Percentiles rank a stretch among this genome's conserved stretches.
Evolutionary conservation across 2,113 vertebrate genomes (phyloP).

Genomic region (Mesoclemmys tuberculata): DNA sequence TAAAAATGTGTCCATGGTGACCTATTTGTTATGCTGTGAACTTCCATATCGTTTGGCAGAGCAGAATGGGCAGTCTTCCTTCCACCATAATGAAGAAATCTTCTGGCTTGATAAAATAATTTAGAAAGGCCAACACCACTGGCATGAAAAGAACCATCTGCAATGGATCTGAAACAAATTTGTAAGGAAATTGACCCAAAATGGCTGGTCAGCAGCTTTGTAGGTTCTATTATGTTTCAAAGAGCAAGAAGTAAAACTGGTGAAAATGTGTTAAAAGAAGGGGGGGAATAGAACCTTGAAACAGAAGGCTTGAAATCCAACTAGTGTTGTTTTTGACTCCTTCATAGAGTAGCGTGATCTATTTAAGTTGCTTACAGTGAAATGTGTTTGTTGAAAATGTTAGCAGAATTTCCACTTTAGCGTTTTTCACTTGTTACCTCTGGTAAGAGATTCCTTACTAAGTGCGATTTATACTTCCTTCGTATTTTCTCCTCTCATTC

Average conservation of each 20-base stretch:
- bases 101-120: neutral
- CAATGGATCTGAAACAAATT: slow-evolving; percentile 21
- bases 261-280: slow-evolving; percentile 3
- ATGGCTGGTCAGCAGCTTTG: neutral
- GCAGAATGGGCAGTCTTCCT: neutral
- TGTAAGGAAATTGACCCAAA: slow-evolving; percentile 3
- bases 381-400: neutral
- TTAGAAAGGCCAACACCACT: neutral
- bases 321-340: neutral
- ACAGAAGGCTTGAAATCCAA: neutral
- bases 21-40: neutral
- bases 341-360: neutral
- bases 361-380: neutral
- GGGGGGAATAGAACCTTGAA: neutral
- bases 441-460: neutral
- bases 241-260: neutral
- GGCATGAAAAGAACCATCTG: slow-evolving; percentile 4
- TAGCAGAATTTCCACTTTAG: neutral
- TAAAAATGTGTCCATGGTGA: neutral
- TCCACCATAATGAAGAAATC: neutral
- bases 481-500: neutral
- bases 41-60: neutral
- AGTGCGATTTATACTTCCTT: neutral
- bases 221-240: neutral
- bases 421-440: neutral